Base-by-base conservation (phyloP, 2,797 vertebrate genomes). In the Spinus pinus region DNA sequence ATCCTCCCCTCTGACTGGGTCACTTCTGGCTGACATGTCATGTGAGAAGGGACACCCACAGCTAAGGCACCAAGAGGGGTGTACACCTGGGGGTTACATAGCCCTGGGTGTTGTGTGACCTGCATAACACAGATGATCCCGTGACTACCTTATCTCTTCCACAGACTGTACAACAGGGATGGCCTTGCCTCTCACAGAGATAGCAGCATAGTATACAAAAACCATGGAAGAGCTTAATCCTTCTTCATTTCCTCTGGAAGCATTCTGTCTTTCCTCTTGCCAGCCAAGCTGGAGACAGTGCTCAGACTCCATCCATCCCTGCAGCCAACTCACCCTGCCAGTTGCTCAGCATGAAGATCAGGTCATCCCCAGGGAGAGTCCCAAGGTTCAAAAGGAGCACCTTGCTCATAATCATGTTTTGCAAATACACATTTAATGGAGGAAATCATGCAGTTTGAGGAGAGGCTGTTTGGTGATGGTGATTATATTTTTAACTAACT, bases 361-460 rank as follows among this genome's bases (percentile, higher is more conserved):
- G 23, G 47, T n/a, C 58, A 39, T 57, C 49, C 46, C 46, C 46
- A 67, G 79, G 46, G 39, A 77, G 22, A 70, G 33, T 47, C 9
- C 12, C 72, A 61, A 77, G 37, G 53, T 61, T 16, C 74, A 92
- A 87, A 90, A 8, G 35, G 24, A 78, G 35, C 35, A 69, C 57
- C 30, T 81, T 83, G 69, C 33, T 88, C 73, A 51, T 12, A 37
- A n/a, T 21, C 27, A 3, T 86, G 88, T 96, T 96, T 96, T 95
- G 91, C 42, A 94, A 94, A 91, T n/a, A 95, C 22, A 69, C 50
- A n/a, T 50, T 69, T 78, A 86, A 90, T 44, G 37, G 54, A 83
- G 70, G 57, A 82, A 91, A 91, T 33, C 14, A 12, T 3, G 10
- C 54, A 51, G 30, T 91, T 90, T 62, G 61, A 79, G 91, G 85